Conservation (phyloP, 2,113 vertebrate species). For the Microtus ochrogaster region DNA sequence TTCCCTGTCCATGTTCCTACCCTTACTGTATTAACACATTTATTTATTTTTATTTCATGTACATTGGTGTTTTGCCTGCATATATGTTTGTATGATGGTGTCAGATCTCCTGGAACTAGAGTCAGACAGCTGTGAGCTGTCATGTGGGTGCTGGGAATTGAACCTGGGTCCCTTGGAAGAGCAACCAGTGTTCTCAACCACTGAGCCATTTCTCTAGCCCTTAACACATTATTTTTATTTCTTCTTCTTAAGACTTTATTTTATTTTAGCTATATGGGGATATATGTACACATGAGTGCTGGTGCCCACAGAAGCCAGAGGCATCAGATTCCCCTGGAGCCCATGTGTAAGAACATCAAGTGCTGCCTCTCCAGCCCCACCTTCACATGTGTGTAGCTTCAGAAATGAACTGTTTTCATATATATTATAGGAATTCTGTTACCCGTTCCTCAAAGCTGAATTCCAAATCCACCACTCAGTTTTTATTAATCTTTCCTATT, state of each 20-base stretch:
- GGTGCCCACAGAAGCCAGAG: background rate
- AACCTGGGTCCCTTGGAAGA: no score
- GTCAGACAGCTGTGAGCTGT: no score
- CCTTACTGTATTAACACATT: background rate
- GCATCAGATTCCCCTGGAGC: background rate
- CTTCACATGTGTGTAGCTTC: background rate
- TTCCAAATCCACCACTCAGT: background rate
- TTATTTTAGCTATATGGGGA: background rate
- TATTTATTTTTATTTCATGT: background rate
- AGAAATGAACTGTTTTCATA: background rate
- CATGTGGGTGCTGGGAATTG: no score
- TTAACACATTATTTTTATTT: background rate
- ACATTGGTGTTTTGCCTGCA: no score
- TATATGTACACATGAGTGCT: background rate
- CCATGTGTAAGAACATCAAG: background rate
- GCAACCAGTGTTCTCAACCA: no score
- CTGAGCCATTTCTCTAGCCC: background rate
- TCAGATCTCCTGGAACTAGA: no score
- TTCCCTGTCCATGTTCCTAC: background rate
- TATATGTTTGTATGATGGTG: no score
- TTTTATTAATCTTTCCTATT: background rate
- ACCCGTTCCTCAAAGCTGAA: background rate
- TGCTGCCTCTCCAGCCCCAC: background rate
- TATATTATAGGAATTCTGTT: background rate
- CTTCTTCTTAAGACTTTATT: background rate